Evolutionary conservation across 2,113 vertebrate species (phyloP).

Genomic region (Tachysurus fulvidraco): DNA sequence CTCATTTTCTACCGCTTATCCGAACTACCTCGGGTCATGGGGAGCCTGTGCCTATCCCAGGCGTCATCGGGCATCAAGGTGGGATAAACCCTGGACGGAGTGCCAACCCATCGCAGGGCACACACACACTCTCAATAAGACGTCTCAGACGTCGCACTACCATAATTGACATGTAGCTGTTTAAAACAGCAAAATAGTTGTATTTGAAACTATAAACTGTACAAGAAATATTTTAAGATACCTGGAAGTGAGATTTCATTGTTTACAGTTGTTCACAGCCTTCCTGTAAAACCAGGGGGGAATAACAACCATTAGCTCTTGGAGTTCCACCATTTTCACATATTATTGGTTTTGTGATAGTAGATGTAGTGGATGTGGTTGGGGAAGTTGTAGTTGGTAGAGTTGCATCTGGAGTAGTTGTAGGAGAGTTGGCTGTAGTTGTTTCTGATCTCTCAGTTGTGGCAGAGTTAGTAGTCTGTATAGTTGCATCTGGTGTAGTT

Average conservation of each 20-base stretch:
- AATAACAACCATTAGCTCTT: slow-evolving; percentile 25
- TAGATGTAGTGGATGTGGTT: background rate
- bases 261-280: background rate
- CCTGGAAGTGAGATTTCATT: slow-evolving; percentile 31
- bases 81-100: too few species aligned
- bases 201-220: background rate
- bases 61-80: too few species aligned
- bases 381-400: background rate
- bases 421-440: background rate
- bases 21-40: too few species aligned
- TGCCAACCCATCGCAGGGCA: too few species aligned
- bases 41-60: too few species aligned
- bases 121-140: too few species aligned
- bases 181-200: background rate
- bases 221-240: slow-evolving; percentile 3
- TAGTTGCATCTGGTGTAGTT: background rate
- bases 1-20: too few species aligned
- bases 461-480: background rate
- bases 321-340: slow-evolving; percentile 54
- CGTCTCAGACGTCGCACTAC: too few species aligned
- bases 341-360: background rate
- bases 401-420: background rate
- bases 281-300: slow-evolving; percentile 7
- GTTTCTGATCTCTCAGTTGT: background rate
- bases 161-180: background rate